phyloP scores from a whole-genome alignment of 2,888 invertebrate genomes.

The Dicycla oo region DNA sequence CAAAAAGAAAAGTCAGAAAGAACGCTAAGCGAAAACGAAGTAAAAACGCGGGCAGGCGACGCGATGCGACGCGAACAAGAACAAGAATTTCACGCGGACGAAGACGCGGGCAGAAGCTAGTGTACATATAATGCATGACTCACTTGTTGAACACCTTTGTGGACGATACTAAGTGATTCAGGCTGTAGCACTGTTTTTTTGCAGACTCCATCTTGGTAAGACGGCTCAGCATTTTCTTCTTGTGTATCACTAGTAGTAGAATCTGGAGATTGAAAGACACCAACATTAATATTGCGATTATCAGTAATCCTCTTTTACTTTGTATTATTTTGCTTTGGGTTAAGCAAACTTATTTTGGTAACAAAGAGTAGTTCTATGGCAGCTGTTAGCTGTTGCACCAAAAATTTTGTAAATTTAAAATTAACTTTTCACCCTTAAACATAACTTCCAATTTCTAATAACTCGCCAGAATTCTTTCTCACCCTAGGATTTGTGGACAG shows the following conservation, averaged over 20 bases:
- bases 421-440: accelerated
- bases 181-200: slow-evolving; percentile 85
- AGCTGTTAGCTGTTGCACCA: background rate
- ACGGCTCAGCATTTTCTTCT: slow-evolving; percentile 82
- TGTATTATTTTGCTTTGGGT: background rate
- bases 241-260: slow-evolving; percentile 81
- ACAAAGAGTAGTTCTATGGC: background rate
- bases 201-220: slow-evolving; percentile 79
- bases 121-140: slow-evolving; percentile 61
- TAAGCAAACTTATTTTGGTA: background rate
- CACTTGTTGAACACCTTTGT: slow-evolving; percentile 84
- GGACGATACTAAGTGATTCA: slow-evolving; percentile 83
- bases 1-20: too few relatives aligned
- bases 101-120: too few relatives aligned
- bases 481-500: slow-evolving; percentile 91
- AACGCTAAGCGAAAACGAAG: too few relatives aligned
- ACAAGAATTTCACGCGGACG: too few relatives aligned
- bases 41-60: too few relatives aligned
- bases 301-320: background rate
- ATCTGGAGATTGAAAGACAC: slow-evolving; percentile 72
- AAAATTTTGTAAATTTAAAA: background rate
- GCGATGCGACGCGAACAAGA: too few relatives aligned
- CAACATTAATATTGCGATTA: background rate
- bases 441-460: background rate
- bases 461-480: slow-evolving; percentile 45